These are phyloP conservation scores for Nesidiocoris tenuis DNA, from an alignment of 2,888 invertebrate species.

Conservation along the genomic window DNA sequence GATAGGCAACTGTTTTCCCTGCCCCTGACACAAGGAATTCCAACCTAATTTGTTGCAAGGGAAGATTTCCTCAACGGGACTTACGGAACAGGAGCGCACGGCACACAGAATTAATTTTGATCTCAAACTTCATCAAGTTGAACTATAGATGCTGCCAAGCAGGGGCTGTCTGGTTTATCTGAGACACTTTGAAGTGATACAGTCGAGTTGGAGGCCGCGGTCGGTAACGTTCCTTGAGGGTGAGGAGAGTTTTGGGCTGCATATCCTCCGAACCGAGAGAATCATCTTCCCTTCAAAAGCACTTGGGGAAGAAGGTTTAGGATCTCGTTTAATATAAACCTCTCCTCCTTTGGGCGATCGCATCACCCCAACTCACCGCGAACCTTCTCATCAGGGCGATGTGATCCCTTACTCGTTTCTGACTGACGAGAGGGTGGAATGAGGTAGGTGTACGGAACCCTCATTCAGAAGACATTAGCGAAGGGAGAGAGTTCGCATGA, in stretches of 20 bases:
- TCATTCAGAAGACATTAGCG: conserved; percentile 41
- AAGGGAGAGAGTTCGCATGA: no score
- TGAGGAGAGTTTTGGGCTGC: conserved; percentile 24
- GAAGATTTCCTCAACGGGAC: conserved; percentile 17
- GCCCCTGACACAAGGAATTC: no score
- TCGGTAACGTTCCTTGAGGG: conserved; percentile 2
- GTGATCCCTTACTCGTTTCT: not conserved
- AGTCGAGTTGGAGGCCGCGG: conserved; percentile 18
- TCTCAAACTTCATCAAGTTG: conserved; percentile 37
- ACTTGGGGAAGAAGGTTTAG: conserved; percentile 25
- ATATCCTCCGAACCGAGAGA: conserved; percentile 2
- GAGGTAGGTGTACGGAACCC: conserved; percentile 7
- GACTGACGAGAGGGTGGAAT: not conserved
- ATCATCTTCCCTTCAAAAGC: conserved; percentile 35
- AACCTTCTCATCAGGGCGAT: not conserved
- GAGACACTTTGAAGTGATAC: conserved; percentile 42
- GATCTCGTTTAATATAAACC: conserved; percentile 35
- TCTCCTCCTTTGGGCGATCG: conserved; percentile 15
- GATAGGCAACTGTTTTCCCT: no score
- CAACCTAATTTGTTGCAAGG: conserved; percentile 1
- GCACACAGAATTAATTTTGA: conserved; percentile 20
- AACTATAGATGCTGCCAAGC: not conserved
- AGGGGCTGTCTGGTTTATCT: conserved; percentile 19
- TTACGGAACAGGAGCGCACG: not conserved
- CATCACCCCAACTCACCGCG: not conserved